These are phyloP conservation scores for Melanostigma gelatinosum DNA, from an alignment of 2,113 vertebrate species.

Conservation along the genomic window DNA sequence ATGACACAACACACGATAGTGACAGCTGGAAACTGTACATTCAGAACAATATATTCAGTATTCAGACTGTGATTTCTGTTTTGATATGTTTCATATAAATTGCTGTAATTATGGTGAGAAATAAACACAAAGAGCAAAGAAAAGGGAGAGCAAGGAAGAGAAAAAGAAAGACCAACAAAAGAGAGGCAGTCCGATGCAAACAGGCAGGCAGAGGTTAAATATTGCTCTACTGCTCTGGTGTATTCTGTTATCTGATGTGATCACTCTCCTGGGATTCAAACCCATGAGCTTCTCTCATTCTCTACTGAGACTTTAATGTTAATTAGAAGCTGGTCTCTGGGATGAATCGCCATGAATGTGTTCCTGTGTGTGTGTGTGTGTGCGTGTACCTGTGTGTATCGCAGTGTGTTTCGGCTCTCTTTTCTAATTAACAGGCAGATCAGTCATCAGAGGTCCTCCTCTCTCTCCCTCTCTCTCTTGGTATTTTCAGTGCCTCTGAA, in stretches of 20 bases:
- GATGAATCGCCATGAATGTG: constrained; percentile 74
- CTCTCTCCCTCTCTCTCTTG: constrained; percentile 47
- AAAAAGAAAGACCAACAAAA: background rate
- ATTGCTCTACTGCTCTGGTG: constrained; percentile 28
- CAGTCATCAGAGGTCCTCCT: constrained; percentile 67
- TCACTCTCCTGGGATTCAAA: constrained; percentile 72
- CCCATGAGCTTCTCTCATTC: constrained; percentile 70
- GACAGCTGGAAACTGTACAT: background rate
- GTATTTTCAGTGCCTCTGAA: constrained; percentile 31
- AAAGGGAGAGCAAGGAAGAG: background rate
- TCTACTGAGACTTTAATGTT: constrained; percentile 77
- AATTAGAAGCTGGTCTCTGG: constrained; percentile 77
- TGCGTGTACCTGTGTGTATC: constrained; percentile 48
- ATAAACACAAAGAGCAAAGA: background rate
- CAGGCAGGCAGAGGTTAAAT: constrained; percentile 47
- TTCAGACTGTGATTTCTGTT: background rate
- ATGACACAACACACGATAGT: background rate
- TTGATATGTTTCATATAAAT: constrained; percentile 12
- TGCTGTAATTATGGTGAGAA: background rate
- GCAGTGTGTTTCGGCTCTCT: constrained; percentile 67
- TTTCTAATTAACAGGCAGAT: constrained; percentile 81
- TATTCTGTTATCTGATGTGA: constrained; percentile 63
- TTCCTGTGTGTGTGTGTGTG: constrained; percentile 51
- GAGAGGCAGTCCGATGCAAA: constrained; percentile 4
- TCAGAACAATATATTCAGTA: background rate